Percentiles rank a stretch among this genome's conserved stretches.
Conservation (phyloP, 2,113 vertebrate species). For the Nanorana parkeri region DNA sequence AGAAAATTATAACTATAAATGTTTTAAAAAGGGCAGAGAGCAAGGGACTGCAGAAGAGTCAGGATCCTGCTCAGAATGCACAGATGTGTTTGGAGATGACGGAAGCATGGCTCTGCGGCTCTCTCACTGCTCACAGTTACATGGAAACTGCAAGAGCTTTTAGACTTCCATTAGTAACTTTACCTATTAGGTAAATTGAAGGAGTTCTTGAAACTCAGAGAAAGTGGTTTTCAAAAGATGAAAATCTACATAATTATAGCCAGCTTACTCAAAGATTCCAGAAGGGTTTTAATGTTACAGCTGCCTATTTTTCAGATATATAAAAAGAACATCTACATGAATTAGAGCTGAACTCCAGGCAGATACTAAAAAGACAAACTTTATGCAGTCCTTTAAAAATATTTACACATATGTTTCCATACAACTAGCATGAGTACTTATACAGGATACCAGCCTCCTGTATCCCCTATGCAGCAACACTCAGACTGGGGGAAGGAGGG, state of each 20-base stretch:
- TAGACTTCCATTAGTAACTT: slow-evolving; percentile 40
- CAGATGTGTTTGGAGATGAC: slow-evolving; percentile 18
- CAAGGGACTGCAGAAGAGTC: slow-evolving; percentile 2
- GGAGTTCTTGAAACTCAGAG: neutral
- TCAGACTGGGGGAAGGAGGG: no score
- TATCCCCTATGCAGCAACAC: no score
- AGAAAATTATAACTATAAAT: slow-evolving; percentile 44
- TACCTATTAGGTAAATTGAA: slow-evolving; percentile 34
- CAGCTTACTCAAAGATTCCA: neutral
- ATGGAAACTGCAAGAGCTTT: slow-evolving; percentile 36
- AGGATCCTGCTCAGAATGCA: neutral
- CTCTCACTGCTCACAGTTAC: slow-evolving; percentile 20
- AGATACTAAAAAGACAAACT: no score
- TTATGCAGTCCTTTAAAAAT: no score
- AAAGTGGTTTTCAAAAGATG: slow-evolving; percentile 16
- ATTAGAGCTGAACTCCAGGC: no score
- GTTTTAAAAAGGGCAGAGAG: slow-evolving; percentile 45
- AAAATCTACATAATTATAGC: slow-evolving; percentile 33
- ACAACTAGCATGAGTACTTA: no score
- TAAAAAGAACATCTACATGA: neutral
- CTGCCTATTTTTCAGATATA: neutral
- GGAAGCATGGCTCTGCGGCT: neutral
- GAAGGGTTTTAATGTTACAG: neutral
- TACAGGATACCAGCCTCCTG: no score
- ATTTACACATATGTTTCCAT: no score